phyloP scores from a whole-genome alignment of 2,113 vertebrate genomes.

The Eonycteris spelaea region DNA sequence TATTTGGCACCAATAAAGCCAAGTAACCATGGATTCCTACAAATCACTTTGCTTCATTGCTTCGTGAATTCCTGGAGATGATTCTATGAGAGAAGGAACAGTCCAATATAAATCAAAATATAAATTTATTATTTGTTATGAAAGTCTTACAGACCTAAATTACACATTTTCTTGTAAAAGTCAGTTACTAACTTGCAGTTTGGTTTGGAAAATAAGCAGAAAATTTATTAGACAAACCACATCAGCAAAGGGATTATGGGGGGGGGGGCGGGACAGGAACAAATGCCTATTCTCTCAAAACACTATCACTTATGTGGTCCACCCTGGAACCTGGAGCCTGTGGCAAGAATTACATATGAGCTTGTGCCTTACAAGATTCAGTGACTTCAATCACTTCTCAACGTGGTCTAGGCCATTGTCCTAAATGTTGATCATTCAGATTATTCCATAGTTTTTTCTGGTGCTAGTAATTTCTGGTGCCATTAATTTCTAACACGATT shows the following conservation, averaged over 20 bases:
- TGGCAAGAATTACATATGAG: background rate
- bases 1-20: background rate
- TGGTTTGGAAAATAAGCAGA: background rate
- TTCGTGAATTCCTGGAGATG: background rate
- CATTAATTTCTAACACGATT: background rate
- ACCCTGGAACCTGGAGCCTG: background rate
- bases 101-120: background rate
- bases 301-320: fast-evolving
- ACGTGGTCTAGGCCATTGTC: background rate
- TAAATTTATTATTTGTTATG: background rate
- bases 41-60: background rate
- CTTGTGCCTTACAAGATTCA: background rate
- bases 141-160: background rate
- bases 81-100: background rate
- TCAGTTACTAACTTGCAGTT: background rate
- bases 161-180: background rate
- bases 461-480: fast-evolving
- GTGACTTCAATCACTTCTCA: background rate
- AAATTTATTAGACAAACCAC: background rate
- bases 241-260: background rate
- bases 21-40: background rate
- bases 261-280: fast-evolving
- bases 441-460: background rate
- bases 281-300: fast-evolving
- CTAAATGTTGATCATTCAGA: background rate